Base-by-base conservation (phyloP, 2,113 vertebrate species). In the Bubo blakistoni region DNA sequence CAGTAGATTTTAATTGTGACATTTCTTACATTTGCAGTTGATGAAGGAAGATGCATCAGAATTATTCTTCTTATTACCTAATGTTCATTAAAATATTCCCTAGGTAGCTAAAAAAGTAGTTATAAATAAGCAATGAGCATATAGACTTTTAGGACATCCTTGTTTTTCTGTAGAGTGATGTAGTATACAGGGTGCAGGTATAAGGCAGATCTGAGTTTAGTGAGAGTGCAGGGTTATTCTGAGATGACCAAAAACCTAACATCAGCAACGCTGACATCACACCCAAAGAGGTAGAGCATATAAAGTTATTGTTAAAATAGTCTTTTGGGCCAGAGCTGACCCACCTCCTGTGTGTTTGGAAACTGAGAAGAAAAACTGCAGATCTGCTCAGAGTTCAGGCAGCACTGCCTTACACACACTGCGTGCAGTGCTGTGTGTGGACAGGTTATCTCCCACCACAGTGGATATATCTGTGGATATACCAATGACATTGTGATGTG, bases 351-450 rank as follows among this genome's bases (percentile, higher is more conserved):
- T 49, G 11, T 47, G 11, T 86, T 29, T 85, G 73, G 57, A 80
- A 93, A 72, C 0, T 3, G 8, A 24, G 32, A n/a, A 67, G 15
- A 77, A 30, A 32, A 73, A 61, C 36, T 61, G 16, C 52, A 86
- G 29, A 57, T 63, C 38, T 69, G 44, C 52, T 82, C 61, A 79
- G 81, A 67, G 66, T 18, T 92, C n/a, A 40, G 44, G 51, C 38
- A 82, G 26, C 22, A 18, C 29, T 66, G 16, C 32, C 17, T 66
- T 36, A 74, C 0, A 4, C 55, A 58, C 17, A 20, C n/a, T 7
- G 22, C 0, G 0, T 12, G 24, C 25, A n/a, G 27, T 13, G 69
- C 4, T 47, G 7, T 61, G 29, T 40, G 16, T 8, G 63, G 44
- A 70, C 21, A 44, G 55, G 18, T 80, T 54, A 58, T 70, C 13